phyloP scores from a whole-genome alignment of 2,797 vertebrate species.

The Discoglossus pictus region DNA sequence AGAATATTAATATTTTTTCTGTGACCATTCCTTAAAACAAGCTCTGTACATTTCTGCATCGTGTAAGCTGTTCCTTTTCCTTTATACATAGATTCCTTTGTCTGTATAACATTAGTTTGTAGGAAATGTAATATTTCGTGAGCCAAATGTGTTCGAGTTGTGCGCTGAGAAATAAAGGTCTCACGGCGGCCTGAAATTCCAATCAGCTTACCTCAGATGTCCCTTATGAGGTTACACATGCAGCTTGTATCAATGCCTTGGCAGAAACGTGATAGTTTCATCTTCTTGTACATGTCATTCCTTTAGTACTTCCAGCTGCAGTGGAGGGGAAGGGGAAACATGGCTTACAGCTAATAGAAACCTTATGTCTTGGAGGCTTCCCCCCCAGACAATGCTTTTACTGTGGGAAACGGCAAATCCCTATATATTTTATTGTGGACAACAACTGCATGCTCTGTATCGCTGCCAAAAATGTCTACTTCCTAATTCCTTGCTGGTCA shows the following conservation, averaged over 20 bases:
- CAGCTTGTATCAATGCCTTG: slow-evolving; percentile 55
- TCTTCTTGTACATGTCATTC: slow-evolving; percentile 57
- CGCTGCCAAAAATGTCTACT: not conserved
- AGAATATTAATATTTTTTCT: too few relatives aligned
- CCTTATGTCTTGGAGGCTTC: slow-evolving; percentile 42
- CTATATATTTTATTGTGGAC: slow-evolving; percentile 14
- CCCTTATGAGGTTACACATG: slow-evolving; percentile 59
- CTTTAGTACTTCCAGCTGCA: slow-evolving; percentile 60
- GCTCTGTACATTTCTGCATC: too few relatives aligned
- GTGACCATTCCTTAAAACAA: too few relatives aligned
- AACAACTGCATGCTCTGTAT: not conserved
- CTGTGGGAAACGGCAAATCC: slow-evolving; percentile 44
- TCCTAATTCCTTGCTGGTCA: too few relatives aligned
- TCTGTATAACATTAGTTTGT: slow-evolving; percentile 17
- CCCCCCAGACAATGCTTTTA: slow-evolving; percentile 52
- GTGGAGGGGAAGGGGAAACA: slow-evolving; percentile 41
- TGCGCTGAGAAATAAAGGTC: slow-evolving; percentile 53
- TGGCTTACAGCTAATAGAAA: slow-evolving; percentile 53
- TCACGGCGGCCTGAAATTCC: slow-evolving; percentile 57
- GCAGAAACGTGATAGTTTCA: slow-evolving; percentile 53
- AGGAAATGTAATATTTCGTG: slow-evolving; percentile 22
- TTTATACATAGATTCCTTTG: slow-evolving; percentile 11
- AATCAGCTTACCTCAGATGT: slow-evolving; percentile 59
- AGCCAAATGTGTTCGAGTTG: slow-evolving; percentile 22
- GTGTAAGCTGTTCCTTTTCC: too few relatives aligned